Percentiles rank a stretch among this genome's conserved stretches.
phyloP scores from a whole-genome alignment of 2,113 vertebrate species.

The Shinisaurus crocodilurus region DNA sequence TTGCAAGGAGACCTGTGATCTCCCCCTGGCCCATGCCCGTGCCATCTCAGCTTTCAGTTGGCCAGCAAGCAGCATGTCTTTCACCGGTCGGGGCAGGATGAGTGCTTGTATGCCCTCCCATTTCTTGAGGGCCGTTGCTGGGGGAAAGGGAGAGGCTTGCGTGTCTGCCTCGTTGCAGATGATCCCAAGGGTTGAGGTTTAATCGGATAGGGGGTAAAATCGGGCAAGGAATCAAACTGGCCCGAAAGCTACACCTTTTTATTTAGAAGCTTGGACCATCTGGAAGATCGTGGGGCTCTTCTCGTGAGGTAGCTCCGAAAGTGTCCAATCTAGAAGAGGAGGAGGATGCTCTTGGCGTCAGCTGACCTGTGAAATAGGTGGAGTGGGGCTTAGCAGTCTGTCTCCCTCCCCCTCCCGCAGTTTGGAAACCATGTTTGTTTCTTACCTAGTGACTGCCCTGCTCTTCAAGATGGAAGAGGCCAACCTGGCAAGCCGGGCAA shows the following conservation, averaged over 20 bases:
- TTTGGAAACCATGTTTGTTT: constrained; percentile 1
- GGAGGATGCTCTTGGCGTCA: too few species aligned
- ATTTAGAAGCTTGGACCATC: background rate
- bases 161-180: background rate
- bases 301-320: background rate
- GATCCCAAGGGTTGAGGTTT: background rate
- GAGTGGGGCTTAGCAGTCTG: background rate
- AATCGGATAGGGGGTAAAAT: background rate
- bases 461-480: constrained; percentile 96
- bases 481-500: constrained; percentile 90
- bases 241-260: background rate
- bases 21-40: too few species aligned
- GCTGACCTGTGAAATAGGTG: background rate
- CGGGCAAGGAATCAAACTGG: background rate
- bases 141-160: background rate
- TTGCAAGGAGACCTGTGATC: background rate
- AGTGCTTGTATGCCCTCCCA: too few species aligned
- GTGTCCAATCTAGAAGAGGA: background rate
- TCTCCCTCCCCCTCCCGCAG: background rate
- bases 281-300: background rate
- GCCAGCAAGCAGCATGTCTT: background rate
- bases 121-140: background rate
- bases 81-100: too few species aligned
- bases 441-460: constrained; percentile 85
- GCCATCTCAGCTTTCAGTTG: background rate